Percentiles rank a stretch among this genome's conserved stretches.
phyloP scores from a whole-genome alignment of 1,140 invertebrate species.

The Drosophila littoralis region DNA sequence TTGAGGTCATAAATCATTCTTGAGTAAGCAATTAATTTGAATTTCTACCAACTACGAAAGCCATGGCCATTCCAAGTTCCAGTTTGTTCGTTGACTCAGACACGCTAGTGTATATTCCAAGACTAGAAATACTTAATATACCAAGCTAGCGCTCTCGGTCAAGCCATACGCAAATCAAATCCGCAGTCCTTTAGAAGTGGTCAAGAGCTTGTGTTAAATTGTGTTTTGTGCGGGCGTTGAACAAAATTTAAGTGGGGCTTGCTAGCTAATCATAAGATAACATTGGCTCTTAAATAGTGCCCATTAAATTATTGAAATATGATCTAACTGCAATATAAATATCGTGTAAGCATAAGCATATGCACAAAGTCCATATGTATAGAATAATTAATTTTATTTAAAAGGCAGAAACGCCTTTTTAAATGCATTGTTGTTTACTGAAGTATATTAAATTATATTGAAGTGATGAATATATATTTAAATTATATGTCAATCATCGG shows the following conservation, averaged over 20 bases:
- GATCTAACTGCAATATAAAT: background rate
- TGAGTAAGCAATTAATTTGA: constrained; percentile 38
- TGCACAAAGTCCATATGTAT: constrained; percentile 1
- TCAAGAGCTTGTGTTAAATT: constrained; percentile 67
- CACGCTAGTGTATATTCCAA: constrained; percentile 51
- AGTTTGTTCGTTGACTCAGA: constrained; percentile 34
- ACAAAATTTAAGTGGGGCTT: constrained; percentile 1
- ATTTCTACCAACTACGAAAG: constrained; percentile 33
- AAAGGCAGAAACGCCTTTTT: background rate
- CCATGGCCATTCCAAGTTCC: constrained; percentile 60
- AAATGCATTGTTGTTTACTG: background rate
- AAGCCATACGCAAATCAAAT: constrained; percentile 73
- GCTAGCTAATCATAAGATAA: constrained; percentile 11
- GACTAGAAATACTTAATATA: constrained; percentile 51
- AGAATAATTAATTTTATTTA: background rate
- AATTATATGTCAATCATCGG: too few relatives aligned
- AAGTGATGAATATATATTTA: too few relatives aligned
- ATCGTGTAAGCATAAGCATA: background rate
- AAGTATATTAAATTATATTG: background rate
- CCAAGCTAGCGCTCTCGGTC: constrained; percentile 35
- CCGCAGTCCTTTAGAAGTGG: constrained; percentile 74
- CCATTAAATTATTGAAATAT: background rate
- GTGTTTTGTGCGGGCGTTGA: constrained; percentile 48
- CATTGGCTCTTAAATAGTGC: constrained; percentile 15
- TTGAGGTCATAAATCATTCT: constrained; percentile 16